phyloP scores from a whole-genome alignment of 2,113 vertebrate species.

The Rattus rattus region DNA sequence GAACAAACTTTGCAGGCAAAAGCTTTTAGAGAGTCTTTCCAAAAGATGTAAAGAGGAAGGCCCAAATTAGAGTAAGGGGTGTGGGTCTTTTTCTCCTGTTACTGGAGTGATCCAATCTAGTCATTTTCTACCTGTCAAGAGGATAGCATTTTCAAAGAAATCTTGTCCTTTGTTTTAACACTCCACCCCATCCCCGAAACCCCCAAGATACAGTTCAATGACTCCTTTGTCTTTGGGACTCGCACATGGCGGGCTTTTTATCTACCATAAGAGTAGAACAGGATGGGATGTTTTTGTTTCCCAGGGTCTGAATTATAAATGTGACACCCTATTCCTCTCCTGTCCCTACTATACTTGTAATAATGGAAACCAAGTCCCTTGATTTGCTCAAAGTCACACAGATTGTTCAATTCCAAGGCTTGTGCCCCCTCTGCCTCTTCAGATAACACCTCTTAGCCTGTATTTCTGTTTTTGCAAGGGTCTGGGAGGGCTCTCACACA shows the following conservation, averaged over 20 bases:
- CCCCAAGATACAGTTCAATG: not conserved
- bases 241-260: not conserved
- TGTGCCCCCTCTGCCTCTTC: not conserved
- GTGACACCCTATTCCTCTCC: not conserved
- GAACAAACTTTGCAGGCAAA: not conserved
- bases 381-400: not conserved
- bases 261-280: not conserved
- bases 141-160: not conserved
- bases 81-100: not conserved
- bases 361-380: not conserved
- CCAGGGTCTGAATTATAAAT: not conserved
- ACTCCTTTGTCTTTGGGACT: not conserved
- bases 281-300: not conserved
- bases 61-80: not conserved
- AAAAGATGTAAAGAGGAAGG: not conserved
- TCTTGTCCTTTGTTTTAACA: not conserved
- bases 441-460: not conserved
- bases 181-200: rapidly evolving
- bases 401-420: not conserved
- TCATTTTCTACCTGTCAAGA: not conserved
- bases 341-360: not conserved
- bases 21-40: not conserved
- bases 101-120: not conserved
- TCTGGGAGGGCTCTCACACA: not conserved
- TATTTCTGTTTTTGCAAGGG: not conserved